Evolutionary conservation across 2,113 vertebrate species (phyloP), one percentile per base, ranked within the genome.

Genomic region (Chamaea fasciata): DNA sequence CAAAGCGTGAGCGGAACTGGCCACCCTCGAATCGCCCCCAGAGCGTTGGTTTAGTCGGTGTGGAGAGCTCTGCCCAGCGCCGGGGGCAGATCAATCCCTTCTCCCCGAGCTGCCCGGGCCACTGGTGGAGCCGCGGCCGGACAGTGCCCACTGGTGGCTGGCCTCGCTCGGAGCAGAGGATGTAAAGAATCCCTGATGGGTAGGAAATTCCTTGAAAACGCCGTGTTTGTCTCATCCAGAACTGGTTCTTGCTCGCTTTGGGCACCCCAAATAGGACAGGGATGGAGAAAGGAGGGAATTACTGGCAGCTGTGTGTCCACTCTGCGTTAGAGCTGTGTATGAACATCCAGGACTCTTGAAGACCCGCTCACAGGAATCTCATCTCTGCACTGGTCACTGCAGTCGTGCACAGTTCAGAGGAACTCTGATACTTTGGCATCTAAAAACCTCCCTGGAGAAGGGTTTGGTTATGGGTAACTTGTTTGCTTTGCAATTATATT

Each of bases 131-230:
- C 68, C 3, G 42, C 83, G 4, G 86, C 7, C 8, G 89, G 93
- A 92, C 83, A 89, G 18, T 95, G 93, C 91, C 89, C 84, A 30
- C 94, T 94, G 12, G 80, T 57, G 95, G 92, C 87, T 94, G 76
- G 21, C 47, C 86, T 9, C 3, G 35, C 71, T 41, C 1, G 55
- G 67, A 92, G 64, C 63, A 64, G 23, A 67, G 16, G 31, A n/a
- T 5, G 39, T 2, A 18, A 49, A 44, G 30, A 55, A 19, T 5
- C 59, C 30, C 49, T 2, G 39, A 13, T 7, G 21, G 18, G 11
- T 31, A 56, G 69, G 70, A 82, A 47, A 39, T 6, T 7, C 22
- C 6, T 6, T 9, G 17, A 44, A 89, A 91, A 79, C 8, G 3
- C 5, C 2, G 7, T 3, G 27, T 42, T 69, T 83, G 53, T 5